A percentile compares a stretch with the other conserved stretches of the same genome.
phyloP scores from a whole-genome alignment of 2,888 invertebrate genomes.

The Oxyteleia sp. region DNA sequence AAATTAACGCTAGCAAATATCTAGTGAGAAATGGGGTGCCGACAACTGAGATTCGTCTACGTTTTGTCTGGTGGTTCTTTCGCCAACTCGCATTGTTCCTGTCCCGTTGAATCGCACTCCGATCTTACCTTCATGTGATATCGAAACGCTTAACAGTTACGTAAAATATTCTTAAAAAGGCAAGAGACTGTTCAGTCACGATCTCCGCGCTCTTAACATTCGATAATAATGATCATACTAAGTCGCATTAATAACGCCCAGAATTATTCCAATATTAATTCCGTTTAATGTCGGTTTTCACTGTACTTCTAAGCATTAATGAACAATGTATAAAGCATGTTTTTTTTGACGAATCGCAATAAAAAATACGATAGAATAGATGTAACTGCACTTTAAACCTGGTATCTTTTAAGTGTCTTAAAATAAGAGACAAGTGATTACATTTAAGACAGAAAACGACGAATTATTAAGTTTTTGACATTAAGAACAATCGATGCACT shows the following conservation, averaged over 20 bases:
- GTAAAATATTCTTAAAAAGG: slow-evolving; percentile 66
- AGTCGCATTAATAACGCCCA: slow-evolving; percentile 39
- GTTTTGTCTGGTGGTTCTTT: too few species aligned
- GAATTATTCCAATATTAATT: slow-evolving; percentile 18
- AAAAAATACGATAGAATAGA: too few species aligned
- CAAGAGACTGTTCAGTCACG: slow-evolving; percentile 66
- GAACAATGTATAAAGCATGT: slow-evolving; percentile 13
- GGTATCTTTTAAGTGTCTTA: too few species aligned
- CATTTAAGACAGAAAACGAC: too few species aligned
- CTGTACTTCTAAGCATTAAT: slow-evolving; percentile 7
- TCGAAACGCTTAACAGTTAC: slow-evolving; percentile 48
- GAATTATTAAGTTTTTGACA: too few species aligned
- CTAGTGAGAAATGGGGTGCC: too few species aligned
- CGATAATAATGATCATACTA: slow-evolving; percentile 54
- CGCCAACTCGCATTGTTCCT: slow-evolving; percentile 30
- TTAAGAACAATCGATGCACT: not conserved
- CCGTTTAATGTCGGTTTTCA: slow-evolving; percentile 7
- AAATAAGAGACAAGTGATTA: too few species aligned
- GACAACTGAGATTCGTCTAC: too few species aligned
- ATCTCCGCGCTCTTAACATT: slow-evolving; percentile 63
- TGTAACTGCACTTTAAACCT: too few species aligned
- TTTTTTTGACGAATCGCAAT: too few species aligned
- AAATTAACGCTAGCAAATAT: too few species aligned
- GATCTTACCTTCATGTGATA: slow-evolving; percentile 8
- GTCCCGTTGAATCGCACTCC: slow-evolving; percentile 5